phyloP scores from a whole-genome alignment of 1,140 invertebrate genomes.

The Zelostemma sp. region DNA sequence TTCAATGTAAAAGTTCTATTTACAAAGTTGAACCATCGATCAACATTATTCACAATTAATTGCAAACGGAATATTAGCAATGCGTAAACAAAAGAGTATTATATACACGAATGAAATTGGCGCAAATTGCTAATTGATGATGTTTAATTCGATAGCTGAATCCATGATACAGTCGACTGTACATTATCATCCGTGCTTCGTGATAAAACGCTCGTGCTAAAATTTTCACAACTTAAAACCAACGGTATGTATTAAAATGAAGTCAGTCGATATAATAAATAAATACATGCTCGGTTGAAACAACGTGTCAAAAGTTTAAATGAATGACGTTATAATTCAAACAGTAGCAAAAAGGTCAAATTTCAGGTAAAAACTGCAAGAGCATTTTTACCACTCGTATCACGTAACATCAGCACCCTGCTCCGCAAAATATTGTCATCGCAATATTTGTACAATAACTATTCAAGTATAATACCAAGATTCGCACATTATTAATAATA shows the following conservation, averaged over 20 bases:
- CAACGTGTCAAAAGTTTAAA: not conserved
- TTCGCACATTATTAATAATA: conserved; percentile 3
- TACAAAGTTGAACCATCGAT: conserved; percentile 37
- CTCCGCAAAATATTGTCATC: conserved; percentile 1
- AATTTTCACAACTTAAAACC: conserved; percentile 3
- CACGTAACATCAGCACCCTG: not conserved
- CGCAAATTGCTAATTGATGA: conserved; percentile 26
- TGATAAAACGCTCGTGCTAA: not conserved
- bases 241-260: not conserved
- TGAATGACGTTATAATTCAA: not conserved
- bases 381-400: not conserved
- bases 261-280: not conserved
- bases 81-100: conserved; percentile 30
- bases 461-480: not conserved
- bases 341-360: not conserved
- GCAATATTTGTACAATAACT: not conserved
- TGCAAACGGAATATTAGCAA: conserved; percentile 34
- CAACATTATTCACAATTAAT: conserved; percentile 38
- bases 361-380: not conserved
- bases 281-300: not conserved
- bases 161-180: conserved; percentile 1
- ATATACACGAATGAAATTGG: conserved; percentile 43
- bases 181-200: not conserved
- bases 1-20: conserved; percentile 47
- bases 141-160: not conserved